Base-by-base conservation (phyloP, 2,888 invertebrate species). In the Platypus cylindrus region DNA sequence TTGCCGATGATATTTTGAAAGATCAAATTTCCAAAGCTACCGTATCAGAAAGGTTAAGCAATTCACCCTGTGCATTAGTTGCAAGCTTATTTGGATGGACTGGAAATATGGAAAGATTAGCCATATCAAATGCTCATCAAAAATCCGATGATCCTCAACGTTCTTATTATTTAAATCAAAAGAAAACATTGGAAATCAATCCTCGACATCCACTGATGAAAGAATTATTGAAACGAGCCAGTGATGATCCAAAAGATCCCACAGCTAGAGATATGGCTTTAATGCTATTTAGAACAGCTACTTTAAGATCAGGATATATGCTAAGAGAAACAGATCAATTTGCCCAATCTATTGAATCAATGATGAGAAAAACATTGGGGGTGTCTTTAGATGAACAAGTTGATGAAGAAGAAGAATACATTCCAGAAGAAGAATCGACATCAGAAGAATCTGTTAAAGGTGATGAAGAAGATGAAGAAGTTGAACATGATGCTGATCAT, bases 61-160 rank as follows among this genome's bases (percentile, higher is more conserved):
- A 79, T 53, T 94, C 95, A 5, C 97, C 97, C 1, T 94, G 93
- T 62, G 97, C 94, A 32, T 70, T 98, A 32, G 91, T 95, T 30
- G 97, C 97, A 45, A 84, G 87, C 40, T 81, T 86, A 69, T 97
- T 91, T 65, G 95, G 95, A 48, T 97, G 95, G 95, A 94, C 95
- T 50, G 97, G 95, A 52, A 97, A 97, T 65, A 97, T 98, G 97
- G 97, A 97, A 67, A 74, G 97, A 31, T 74, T 97, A 45, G 93
- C 95, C 43, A 65, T 85, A 44, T 84, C 86, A 29, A 97, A 98
- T 65, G 94, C 97, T 11, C 95, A 97, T 63, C 91, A 94, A 62
- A 97, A 97, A 61, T 62, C 80, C 3, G 86, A 94, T 56, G 93
- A 94, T 67, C 82, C 87, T 20, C 86, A 90, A 57, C 78, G 87